Evolutionary conservation across 2,113 vertebrate species (phyloP).

Genomic region (Piprites chloris): DNA sequence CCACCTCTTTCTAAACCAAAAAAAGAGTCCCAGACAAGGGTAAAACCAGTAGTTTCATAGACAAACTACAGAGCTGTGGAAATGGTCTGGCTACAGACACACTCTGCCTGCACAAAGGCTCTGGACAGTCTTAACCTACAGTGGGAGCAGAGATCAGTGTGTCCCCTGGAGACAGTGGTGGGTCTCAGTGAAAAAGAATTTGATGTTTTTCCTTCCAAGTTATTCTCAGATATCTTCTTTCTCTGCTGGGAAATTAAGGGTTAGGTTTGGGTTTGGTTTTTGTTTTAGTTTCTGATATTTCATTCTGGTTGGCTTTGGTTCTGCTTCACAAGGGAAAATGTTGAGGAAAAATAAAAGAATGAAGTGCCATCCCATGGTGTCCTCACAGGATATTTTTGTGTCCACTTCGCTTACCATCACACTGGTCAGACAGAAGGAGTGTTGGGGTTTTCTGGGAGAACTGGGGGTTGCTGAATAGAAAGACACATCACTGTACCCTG

Average conservation of each 20-base stretch:
- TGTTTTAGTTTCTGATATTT: no score
- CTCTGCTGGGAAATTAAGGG: no score
- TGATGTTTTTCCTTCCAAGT: no score
- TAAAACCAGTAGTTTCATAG: background rate
- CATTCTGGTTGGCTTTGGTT: no score
- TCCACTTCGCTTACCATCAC: background rate
- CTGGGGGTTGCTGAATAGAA: background rate
- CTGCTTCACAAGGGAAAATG: background rate
- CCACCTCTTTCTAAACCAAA: background rate
- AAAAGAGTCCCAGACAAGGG: background rate
- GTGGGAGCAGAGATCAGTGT: background rate
- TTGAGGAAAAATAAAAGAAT: background rate
- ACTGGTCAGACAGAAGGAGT: background rate
- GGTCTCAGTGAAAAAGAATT: no score
- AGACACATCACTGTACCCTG: background rate
- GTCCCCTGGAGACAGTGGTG: background rate
- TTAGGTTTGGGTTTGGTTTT: no score
- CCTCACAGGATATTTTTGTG: background rate
- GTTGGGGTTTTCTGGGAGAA: background rate
- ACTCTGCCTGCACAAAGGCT: background rate
- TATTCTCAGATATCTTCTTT: no score
- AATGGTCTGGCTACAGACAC: background rate
- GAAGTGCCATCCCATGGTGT: background rate
- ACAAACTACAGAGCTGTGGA: no score
- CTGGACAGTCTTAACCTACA: background rate